Conservation (phyloP, 2,797 vertebrate species). For the Rhinophrynus dorsalis region DNA sequence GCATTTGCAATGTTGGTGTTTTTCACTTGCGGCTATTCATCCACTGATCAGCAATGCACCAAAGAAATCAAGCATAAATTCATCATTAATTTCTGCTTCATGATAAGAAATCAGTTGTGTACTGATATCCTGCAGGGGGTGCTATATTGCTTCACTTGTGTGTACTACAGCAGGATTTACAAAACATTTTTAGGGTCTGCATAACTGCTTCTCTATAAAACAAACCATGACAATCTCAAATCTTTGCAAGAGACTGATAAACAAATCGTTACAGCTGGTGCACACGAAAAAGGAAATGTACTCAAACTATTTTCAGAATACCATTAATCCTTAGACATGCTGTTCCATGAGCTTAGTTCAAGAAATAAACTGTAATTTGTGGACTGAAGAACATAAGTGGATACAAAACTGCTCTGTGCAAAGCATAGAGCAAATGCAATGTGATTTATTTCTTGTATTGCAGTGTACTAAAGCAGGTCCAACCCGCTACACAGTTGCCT, state of each 20-base stretch:
- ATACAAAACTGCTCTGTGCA: neutral
- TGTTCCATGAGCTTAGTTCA: constrained; percentile 17
- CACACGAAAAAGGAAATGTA: constrained; percentile 1
- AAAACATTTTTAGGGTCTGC: constrained; percentile 13
- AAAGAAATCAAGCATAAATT: too few relatives aligned
- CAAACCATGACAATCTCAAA: constrained; percentile 28
- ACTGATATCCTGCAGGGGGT: constrained; percentile 14
- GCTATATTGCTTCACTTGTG: neutral
- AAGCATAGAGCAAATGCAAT: neutral
- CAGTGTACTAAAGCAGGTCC: neutral
- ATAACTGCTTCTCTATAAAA: constrained; percentile 4
- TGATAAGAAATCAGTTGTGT: too few relatives aligned
- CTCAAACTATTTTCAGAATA: constrained; percentile 19
- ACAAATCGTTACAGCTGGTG: constrained; percentile 29
- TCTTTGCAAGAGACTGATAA: constrained; percentile 21
- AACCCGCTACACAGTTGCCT: neutral
- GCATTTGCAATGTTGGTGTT: too few relatives aligned
- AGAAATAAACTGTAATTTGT: constrained; percentile 13
- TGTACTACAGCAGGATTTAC: neutral
- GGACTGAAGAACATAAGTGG: constrained; percentile 10
- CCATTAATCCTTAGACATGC: constrained; percentile 20
- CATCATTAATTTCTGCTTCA: too few relatives aligned
- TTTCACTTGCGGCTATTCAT: too few relatives aligned
- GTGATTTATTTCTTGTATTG: neutral
- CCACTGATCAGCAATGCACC: too few relatives aligned